These are phyloP conservation scores for Telmatochromis sp. DNA, from an alignment of 2,113 vertebrate species.

Conservation along the genomic window DNA sequence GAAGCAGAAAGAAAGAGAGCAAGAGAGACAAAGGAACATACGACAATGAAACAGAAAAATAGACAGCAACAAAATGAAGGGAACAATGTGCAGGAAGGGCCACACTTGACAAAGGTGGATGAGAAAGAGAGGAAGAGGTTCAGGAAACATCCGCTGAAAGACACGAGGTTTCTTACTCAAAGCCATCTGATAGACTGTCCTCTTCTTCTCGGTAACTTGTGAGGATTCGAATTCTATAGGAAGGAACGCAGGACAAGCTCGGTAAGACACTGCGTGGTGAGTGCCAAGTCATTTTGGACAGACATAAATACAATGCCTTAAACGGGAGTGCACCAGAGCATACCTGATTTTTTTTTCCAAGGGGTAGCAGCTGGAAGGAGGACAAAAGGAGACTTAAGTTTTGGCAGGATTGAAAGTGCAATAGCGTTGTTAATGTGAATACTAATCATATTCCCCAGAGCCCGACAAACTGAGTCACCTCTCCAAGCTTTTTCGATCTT, in stretches of 20 bases:
- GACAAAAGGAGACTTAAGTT: slow-evolving; percentile 66
- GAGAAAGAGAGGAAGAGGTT: neutral
- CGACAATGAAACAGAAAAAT: slow-evolving; percentile 47
- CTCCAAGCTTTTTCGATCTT: neutral
- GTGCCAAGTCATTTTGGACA: slow-evolving; percentile 12
- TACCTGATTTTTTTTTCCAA: slow-evolving; percentile 93
- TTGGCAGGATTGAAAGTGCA: slow-evolving; percentile 57
- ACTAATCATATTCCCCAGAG: slow-evolving; percentile 54
- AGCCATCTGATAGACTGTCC: slow-evolving; percentile 94
- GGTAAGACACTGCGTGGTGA: neutral
- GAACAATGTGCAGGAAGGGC: neutral
- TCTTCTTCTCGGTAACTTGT: slow-evolving; percentile 87
- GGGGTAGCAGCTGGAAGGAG: slow-evolving; percentile 79
- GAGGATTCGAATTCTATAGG: slow-evolving; percentile 82
- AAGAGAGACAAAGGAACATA: slow-evolving; percentile 6
- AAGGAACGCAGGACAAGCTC: neutral
- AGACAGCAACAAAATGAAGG: neutral
- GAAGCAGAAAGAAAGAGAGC: neutral
- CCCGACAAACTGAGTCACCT: slow-evolving; percentile 52
- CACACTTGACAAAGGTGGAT: slow-evolving; percentile 9
- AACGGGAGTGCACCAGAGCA: slow-evolving; percentile 33
- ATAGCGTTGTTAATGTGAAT: slow-evolving; percentile 51
- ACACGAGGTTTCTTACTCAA: slow-evolving; percentile 76
- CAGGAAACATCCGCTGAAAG: neutral
- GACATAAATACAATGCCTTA: neutral